Conservation (phyloP, 2,888 invertebrate genomes). For the Drosophila incognita region DNA sequence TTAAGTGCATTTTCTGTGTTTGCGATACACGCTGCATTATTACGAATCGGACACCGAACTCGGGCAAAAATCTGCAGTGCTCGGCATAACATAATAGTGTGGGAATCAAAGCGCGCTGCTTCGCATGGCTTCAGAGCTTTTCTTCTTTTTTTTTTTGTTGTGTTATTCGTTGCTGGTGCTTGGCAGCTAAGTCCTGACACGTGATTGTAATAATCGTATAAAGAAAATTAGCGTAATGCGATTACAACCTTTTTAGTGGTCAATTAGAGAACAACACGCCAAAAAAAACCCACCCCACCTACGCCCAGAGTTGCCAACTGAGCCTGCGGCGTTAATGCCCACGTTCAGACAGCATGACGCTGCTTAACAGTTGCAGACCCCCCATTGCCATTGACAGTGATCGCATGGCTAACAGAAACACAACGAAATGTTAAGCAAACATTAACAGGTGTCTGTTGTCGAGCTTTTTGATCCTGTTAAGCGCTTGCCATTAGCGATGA, state of each 20-base stretch:
- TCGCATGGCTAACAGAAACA: neutral
- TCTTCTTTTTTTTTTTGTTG: neutral
- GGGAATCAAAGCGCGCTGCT: conserved; percentile 62
- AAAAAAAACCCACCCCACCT: neutral
- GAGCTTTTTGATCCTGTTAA: conserved; percentile 7
- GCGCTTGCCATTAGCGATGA: neutral
- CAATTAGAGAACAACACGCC: conserved; percentile 57
- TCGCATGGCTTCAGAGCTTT: conserved; percentile 25
- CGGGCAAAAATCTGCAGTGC: conserved; percentile 60
- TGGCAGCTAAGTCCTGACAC: conserved; percentile 71
- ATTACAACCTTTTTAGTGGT: conserved; percentile 64
- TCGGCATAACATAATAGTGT: conserved; percentile 70
- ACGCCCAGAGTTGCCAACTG: conserved; percentile 12
- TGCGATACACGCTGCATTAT: conserved; percentile 17
- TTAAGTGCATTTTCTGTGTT: conserved; percentile 32
- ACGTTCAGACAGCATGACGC: conserved; percentile 14
- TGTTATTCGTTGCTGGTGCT: conserved; percentile 24
- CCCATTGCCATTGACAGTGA: conserved; percentile 8
- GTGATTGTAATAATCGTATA: conserved; percentile 65
- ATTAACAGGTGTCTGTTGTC: neutral
- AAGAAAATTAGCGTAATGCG: conserved; percentile 63
- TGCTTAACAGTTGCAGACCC: conserved; percentile 1
- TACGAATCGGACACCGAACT: conserved; percentile 44
- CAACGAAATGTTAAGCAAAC: neutral
- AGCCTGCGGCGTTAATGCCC: conserved; percentile 22